Conservation (phyloP, 2,113 vertebrate species). For the Anser cygnoides region DNA sequence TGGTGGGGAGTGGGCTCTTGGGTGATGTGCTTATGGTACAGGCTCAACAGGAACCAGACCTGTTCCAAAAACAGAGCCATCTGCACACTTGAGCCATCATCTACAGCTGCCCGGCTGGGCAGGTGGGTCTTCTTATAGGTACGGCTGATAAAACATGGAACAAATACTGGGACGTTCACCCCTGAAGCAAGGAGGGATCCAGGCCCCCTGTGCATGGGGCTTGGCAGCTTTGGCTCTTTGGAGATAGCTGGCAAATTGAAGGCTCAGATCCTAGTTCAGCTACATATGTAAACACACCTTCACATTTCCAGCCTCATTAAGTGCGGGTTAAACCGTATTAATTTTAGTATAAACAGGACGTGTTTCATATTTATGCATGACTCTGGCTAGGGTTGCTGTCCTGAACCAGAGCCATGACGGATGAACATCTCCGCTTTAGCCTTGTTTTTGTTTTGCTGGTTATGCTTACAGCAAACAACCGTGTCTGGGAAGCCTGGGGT, state of each 20-base stretch:
- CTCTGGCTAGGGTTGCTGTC: not conserved
- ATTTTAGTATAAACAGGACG: slow-evolving; percentile 39
- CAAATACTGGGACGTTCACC: not conserved
- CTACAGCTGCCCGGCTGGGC: slow-evolving; percentile 25
- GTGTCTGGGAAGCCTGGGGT: slow-evolving; percentile 39
- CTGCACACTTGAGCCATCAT: not conserved
- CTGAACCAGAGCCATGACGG: not conserved
- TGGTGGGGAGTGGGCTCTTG: slow-evolving; percentile 2
- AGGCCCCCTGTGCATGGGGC: not conserved
- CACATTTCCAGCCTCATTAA: not conserved
- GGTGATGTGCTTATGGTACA: slow-evolving; percentile 21
- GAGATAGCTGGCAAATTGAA: not conserved
- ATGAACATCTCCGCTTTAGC: not conserved
- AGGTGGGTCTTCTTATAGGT: not conserved
- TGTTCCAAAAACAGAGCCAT: slow-evolving; percentile 3
- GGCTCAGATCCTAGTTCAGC: not conserved
- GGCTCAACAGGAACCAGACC: not conserved
- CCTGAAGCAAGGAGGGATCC: not conserved
- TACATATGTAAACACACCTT: not conserved
- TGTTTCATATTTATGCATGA: not conserved
- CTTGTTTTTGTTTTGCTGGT: slow-evolving; percentile 63
- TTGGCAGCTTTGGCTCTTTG: not conserved
- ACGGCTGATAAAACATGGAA: not conserved
- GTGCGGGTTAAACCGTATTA: not conserved
- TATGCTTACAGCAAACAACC: slow-evolving; percentile 47